phyloP scores from a whole-genome alignment of 2,113 vertebrate genomes.

The Pelecanoides urinatrix region DNA sequence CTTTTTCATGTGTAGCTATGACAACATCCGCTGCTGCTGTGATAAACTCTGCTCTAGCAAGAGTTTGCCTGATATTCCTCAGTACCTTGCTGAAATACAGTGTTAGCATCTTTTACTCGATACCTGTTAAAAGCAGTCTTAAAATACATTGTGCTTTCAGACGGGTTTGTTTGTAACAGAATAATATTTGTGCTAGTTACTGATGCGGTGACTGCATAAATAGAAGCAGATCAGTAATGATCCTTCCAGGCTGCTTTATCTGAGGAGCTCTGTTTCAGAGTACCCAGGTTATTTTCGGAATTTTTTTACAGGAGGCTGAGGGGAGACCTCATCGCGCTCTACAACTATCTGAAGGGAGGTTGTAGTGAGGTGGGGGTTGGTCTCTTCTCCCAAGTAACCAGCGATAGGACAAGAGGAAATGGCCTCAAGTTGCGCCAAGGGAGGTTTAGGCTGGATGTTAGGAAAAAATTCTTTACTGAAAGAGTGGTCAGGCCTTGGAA shows the following conservation, averaged over 20 bases:
- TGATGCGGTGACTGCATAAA: not conserved
- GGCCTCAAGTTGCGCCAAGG: too few species aligned
- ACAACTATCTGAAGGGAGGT: too few species aligned
- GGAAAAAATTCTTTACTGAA: too few species aligned
- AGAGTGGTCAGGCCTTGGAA: too few species aligned
- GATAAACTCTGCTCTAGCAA: not conserved
- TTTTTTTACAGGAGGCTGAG: too few species aligned
- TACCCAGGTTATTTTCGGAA: not conserved
- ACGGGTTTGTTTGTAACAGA: not conserved
- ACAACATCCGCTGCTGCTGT: not conserved
- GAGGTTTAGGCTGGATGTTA: too few species aligned
- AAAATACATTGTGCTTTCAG: not conserved
- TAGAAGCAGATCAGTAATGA: not conserved
- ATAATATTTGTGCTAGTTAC: not conserved
- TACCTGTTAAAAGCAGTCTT: not conserved
- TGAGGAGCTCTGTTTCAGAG: not conserved
- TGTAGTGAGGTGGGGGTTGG: too few species aligned
- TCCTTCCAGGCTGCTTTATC: not conserved
- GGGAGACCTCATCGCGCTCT: too few species aligned
- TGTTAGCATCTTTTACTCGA: not conserved
- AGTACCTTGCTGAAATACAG: not conserved
- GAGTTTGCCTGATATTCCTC: not conserved
- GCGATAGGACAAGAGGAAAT: too few species aligned
- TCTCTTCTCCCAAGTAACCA: too few species aligned
- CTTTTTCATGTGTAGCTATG: not conserved